phyloP scores from a whole-genome alignment of 2,113 vertebrate species.

The Danio rerio region DNA sequence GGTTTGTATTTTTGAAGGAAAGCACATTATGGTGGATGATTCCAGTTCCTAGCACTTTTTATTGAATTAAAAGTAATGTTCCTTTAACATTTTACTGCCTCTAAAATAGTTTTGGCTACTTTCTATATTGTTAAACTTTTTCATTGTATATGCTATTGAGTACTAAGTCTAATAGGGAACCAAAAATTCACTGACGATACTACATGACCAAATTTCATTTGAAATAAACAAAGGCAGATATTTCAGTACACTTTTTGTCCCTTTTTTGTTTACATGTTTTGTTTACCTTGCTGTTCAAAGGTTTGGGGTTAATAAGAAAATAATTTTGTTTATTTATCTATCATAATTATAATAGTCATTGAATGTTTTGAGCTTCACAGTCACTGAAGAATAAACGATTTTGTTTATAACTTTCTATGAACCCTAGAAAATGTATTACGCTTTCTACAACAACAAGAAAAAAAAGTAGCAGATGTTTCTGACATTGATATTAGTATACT shows the following conservation, averaged over 20 bases:
- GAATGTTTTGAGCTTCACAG: too few species aligned
- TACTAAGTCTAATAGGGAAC: background rate
- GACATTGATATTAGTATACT: background rate
- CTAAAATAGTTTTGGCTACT: background rate
- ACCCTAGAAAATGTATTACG: background rate
- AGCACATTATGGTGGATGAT: background rate
- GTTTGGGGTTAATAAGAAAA: background rate
- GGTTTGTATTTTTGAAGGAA: background rate
- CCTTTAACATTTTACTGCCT: background rate
- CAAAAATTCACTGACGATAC: background rate
- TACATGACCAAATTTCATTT: background rate
- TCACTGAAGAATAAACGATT: background rate
- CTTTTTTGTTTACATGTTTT: background rate
- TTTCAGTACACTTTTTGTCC: background rate
- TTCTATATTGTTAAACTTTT: background rate
- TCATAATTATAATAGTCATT: too few species aligned
- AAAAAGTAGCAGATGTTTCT: background rate
- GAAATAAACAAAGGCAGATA: background rate
- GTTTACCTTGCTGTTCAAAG: background rate
- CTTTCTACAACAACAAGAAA: background rate
- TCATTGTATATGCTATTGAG: background rate
- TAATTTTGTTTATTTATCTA: background rate
- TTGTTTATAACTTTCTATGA: background rate
- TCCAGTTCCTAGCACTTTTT: background rate
- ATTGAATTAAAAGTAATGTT: background rate